Evolutionary conservation across 2,888 invertebrate species (phyloP).

Genomic region (Dinocampus coccinellae): DNA sequence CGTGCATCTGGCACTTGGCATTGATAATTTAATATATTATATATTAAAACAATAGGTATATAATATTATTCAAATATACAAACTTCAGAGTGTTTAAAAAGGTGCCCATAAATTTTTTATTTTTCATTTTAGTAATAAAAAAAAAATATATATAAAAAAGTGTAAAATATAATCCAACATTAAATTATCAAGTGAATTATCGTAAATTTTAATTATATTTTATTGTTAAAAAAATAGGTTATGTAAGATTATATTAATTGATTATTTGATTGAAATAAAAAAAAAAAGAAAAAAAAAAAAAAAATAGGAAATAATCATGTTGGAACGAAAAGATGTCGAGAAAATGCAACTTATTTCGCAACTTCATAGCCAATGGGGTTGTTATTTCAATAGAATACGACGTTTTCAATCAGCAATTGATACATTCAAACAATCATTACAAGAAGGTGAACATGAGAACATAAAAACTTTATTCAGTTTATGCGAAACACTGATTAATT

Average conservation of each 20-base stretch:
- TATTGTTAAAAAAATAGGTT: background rate
- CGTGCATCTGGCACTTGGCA: background rate
- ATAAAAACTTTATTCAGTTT: constrained; percentile 56
- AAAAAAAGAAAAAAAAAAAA: constrained; percentile 19
- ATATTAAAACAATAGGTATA: too few relatives aligned
- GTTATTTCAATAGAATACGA: constrained; percentile 48
- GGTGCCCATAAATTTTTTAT: background rate
- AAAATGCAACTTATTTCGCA: constrained; percentile 49
- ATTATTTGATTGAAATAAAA: background rate
- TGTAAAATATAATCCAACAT: background rate
- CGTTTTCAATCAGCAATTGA: constrained; percentile 48
- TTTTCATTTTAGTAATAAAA: background rate
- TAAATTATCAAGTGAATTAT: background rate
- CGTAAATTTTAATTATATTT: background rate
- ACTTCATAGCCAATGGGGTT: constrained; percentile 62
- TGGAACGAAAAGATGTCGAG: constrained; percentile 39
- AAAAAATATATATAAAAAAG: background rate
- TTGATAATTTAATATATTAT: background rate
- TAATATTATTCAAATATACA: background rate
- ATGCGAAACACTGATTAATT: constrained; percentile 50
- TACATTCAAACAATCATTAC: constrained; percentile 54
- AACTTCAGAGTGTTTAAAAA: background rate
- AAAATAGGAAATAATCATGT: constrained; percentile 34
- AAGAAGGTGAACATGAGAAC: constrained; percentile 47
- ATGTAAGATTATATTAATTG: background rate